Base-by-base conservation (phyloP, 2,113 vertebrate genomes). In the Hippocampus zosterae region DNA sequence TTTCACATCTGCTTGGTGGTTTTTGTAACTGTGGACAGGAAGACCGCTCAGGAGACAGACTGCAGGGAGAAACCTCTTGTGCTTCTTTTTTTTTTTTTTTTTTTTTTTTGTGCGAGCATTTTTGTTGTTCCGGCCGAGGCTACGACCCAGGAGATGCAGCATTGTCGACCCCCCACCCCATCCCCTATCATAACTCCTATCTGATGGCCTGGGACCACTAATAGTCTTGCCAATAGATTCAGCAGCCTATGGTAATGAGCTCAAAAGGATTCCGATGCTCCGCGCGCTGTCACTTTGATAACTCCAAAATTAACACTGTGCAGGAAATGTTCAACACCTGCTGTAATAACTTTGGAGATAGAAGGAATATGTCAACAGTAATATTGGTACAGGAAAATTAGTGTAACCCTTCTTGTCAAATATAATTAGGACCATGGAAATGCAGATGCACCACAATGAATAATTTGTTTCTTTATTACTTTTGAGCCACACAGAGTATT, bases 171-270 rank as follows among this genome's bases (percentile, higher is more conserved):
- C 83, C 84, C 80, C 56, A 71, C 81, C 83, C 81, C 76, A 59
- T 1, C 12, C 59, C 77, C 77, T 80, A 88, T 90, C 85, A 87
- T 85, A 84, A 80, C 78, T 59, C 83, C 86, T 81, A 74, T 82
- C 78, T 81, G 81, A 84, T 56, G 52, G 70, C 80, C 46, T 67
- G 56, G 70, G 69, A 79, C 78, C 65, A 69, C 72, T 66, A 52
- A 81, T 73, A 15, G 83, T 82, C 82, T 57, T 72, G 87, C 75
- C 88, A 85, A 86, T 87, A 74, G 73, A 88, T 85, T 88, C 80
- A 79, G 80, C 76, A 77, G 84, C 83, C 84, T 82, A 85, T 84
- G 85, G 70, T 89, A 90, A 89, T 86, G 85, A 88, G 81, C 69
- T 79, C 71, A 74, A 83, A 78, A 86, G 78, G 75, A 87, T 86